A percentile compares a stretch with the other conserved stretches of the same genome.
Conservation (phyloP, 2,797 vertebrate genomes). For the Epinephelus coioides region DNA sequence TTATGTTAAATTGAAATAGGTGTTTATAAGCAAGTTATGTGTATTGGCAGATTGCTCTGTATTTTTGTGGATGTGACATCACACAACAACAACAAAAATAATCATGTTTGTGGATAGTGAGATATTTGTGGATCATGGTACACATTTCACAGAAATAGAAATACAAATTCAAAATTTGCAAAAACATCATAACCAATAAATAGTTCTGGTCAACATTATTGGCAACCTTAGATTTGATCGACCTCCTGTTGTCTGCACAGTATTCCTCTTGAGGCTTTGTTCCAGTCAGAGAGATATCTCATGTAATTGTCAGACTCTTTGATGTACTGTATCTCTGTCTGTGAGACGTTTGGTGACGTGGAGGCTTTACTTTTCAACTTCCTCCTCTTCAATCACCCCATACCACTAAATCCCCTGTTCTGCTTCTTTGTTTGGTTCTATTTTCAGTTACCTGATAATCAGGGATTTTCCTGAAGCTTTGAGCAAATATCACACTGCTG, state of each 20-base stretch:
- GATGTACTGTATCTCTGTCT: neutral
- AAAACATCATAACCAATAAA: neutral
- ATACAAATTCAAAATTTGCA: neutral
- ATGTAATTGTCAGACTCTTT: neutral
- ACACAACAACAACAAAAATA: too few relatives aligned
- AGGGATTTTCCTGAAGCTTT: slow-evolving; percentile 22
- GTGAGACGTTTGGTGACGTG: neutral
- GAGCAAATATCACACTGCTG: neutral
- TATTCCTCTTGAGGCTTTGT: neutral
- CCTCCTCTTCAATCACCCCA: neutral
- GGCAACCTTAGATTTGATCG: neutral
- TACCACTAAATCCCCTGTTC: neutral
- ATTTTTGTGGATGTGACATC: too few relatives aligned
- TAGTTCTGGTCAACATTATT: too few relatives aligned
- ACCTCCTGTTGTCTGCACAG: neutral
- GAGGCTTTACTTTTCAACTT: neutral
- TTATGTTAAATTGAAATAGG: too few relatives aligned
- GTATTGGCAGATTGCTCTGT: too few relatives aligned
- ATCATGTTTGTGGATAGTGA: too few relatives aligned
- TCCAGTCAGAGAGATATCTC: neutral
- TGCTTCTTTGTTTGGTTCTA: neutral
- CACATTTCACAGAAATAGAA: too few relatives aligned
- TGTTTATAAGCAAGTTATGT: too few relatives aligned
- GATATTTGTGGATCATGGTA: too few relatives aligned
- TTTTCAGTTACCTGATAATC: neutral